phyloP scores from a whole-genome alignment of 2,888 invertebrate species.

The Loripinus fragilis region DNA sequence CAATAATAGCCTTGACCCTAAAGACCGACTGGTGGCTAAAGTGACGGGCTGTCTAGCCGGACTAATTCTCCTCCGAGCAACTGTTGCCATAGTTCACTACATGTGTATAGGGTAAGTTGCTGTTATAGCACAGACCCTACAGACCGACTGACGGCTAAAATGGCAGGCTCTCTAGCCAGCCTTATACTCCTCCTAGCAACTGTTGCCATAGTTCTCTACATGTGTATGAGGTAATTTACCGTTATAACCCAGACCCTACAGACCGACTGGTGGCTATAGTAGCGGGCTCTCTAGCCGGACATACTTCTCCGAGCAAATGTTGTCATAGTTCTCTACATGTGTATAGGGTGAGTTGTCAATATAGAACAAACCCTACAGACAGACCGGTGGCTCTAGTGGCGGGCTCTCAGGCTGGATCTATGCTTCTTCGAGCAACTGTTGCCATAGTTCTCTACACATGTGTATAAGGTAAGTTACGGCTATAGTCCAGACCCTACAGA shows the following conservation, averaged over 20 bases:
- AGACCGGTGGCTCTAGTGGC: slow-evolving; percentile 67
- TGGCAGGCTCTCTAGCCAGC: slow-evolving; percentile 69
- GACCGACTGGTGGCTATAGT: slow-evolving; percentile 65
- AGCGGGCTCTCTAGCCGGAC: slow-evolving; percentile 69
- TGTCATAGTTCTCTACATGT: slow-evolving; percentile 58
- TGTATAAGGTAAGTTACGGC: too few relatives aligned
- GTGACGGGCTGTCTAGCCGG: slow-evolving; percentile 71
- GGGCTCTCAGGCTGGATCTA: slow-evolving; percentile 67
- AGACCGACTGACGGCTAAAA: slow-evolving; percentile 59
- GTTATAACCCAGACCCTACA: too few relatives aligned
- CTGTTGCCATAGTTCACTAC: slow-evolving; percentile 62
- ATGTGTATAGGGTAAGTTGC: too few relatives aligned
- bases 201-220: slow-evolving; percentile 61
- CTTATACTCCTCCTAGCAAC: slow-evolving; percentile 66
- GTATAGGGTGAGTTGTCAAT: too few relatives aligned
- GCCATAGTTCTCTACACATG: slow-evolving; percentile 60
- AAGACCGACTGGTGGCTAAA: slow-evolving; percentile 61
- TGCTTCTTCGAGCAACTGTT: slow-evolving; percentile 64
- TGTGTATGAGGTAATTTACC: too few relatives aligned
- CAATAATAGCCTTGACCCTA: too few relatives aligned
- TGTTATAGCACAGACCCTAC: too few relatives aligned
- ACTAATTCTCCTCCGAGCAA: slow-evolving; percentile 64
- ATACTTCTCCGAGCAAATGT: slow-evolving; percentile 65
- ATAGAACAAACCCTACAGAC: slow-evolving; percentile 42
- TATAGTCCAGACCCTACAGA: too few relatives aligned